Evolutionary conservation across 2,888 invertebrate species (phyloP).

Genomic region (Pammene fasciana): DNA sequence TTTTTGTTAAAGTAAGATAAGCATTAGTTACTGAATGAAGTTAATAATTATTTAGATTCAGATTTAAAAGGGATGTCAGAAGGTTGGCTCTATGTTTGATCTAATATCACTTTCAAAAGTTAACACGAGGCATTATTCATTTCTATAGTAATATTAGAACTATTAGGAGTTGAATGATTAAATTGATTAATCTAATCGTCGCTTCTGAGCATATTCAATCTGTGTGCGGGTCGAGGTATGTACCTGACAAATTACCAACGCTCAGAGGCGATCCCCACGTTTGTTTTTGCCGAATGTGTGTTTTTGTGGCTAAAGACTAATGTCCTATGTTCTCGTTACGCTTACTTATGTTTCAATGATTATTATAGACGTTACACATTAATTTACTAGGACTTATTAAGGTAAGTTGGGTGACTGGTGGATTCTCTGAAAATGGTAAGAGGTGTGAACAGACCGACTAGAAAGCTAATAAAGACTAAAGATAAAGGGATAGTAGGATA

Average conservation of each 20-base stretch:
- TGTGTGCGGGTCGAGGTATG: slow-evolving; percentile 55
- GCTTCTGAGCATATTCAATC: slow-evolving; percentile 47
- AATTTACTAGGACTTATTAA: not conserved
- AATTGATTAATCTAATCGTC: too few species aligned
- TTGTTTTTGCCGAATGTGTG: slow-evolving; percentile 80
- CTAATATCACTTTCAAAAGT: too few species aligned
- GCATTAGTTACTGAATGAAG: too few species aligned
- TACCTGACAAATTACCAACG: slow-evolving; percentile 78
- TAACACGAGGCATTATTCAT: too few species aligned
- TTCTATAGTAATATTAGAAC: too few species aligned
- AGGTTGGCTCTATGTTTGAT: too few species aligned
- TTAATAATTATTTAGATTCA: too few species aligned
- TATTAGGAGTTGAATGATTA: too few species aligned
- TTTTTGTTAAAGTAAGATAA: too few species aligned
- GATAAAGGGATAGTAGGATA: too few species aligned
- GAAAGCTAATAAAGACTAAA: not conserved
- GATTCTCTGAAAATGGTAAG: not conserved
- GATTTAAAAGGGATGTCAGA: too few species aligned
- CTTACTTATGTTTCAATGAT: slow-evolving; percentile 8
- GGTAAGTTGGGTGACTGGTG: not conserved
- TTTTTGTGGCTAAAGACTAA: slow-evolving; percentile 74
- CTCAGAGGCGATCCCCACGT: slow-evolving; percentile 74
- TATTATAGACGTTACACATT: slow-evolving; percentile 4
- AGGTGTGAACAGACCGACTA: not conserved
- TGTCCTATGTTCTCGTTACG: slow-evolving; percentile 49